Evolutionary conservation across 2,113 vertebrate species (phyloP).

Genomic region (Sula dactylatra): DNA sequence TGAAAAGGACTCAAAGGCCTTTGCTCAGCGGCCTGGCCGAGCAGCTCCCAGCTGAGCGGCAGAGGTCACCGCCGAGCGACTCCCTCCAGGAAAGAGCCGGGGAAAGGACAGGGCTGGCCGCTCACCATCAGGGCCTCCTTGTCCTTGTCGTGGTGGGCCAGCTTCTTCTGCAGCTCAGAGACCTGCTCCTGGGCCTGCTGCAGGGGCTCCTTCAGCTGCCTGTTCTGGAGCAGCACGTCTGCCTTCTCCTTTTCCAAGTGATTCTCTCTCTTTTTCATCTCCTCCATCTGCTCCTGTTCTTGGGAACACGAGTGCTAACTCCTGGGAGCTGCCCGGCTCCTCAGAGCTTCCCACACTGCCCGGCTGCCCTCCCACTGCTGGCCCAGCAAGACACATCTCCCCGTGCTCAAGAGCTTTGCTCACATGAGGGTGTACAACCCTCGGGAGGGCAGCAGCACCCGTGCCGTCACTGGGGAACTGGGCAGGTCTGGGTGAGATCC

Average conservation of each 20-base stretch:
- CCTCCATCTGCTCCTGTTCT: slow-evolving; percentile 79
- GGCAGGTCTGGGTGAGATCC: neutral
- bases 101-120: neutral
- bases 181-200: slow-evolving; percentile 75
- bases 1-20: neutral
- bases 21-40: neutral
- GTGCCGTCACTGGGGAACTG: neutral
- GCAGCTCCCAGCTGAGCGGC: neutral
- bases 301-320: neutral
- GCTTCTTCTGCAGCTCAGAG: slow-evolving; percentile 69
- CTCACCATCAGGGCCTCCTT: slow-evolving; percentile 78
- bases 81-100: neutral
- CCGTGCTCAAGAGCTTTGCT: neutral
- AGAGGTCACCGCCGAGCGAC: neutral
- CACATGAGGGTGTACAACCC: fast-evolving
- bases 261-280: slow-evolving; percentile 73
- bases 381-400: neutral
- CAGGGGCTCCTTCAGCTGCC: slow-evolving; percentile 71
- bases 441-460: neutral
- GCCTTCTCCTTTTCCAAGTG: slow-evolving; percentile 75
- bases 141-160: slow-evolving; percentile 68
- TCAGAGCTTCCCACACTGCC: neutral
- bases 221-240: slow-evolving; percentile 76
- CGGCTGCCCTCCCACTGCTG: neutral
- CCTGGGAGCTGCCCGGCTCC: neutral